Conservation (phyloP, 35 echinoderm and acorn worm genomes). For the Strongylocentrotus purpuratus region DNA sequence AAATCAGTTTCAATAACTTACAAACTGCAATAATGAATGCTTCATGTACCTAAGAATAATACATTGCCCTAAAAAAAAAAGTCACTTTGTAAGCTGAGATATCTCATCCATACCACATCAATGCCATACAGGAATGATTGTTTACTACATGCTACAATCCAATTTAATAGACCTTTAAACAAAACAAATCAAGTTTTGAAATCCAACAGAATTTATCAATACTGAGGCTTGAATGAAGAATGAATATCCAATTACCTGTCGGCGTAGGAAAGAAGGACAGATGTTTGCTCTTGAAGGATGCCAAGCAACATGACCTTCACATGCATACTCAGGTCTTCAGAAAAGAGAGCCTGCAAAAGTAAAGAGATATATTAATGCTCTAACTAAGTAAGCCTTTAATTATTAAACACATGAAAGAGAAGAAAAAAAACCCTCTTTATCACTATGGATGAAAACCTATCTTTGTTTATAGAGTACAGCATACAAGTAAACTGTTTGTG, state of each 20-base stretch:
- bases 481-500: too few species aligned
- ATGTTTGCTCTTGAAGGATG: conserved; percentile 2
- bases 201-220: not conserved
- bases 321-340: conserved; percentile 21
- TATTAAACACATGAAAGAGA: not conserved
- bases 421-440: not conserved
- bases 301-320: conserved; percentile 31
- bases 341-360: conserved; percentile 13
- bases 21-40: too few species aligned
- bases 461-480: too few species aligned
- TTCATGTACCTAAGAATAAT: too few species aligned
- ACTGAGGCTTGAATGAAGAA: not conserved
- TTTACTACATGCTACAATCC: not conserved
- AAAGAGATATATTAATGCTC: too few species aligned
- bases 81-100: not conserved
- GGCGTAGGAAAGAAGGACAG: not conserved
- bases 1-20: too few species aligned
- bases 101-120: not conserved
- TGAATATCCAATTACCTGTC: conserved; percentile 19
- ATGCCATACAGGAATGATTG: not conserved
- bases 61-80: too few species aligned
- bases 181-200: not conserved
- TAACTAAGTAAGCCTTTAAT: too few species aligned
- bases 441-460: too few species aligned
- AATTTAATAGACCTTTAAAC: not conserved